Percentiles rank a stretch among this genome's conserved stretches.
These are phyloP conservation scores for Channa striata DNA, from an alignment of 2,797 vertebrate species.

Conservation along the genomic window DNA sequence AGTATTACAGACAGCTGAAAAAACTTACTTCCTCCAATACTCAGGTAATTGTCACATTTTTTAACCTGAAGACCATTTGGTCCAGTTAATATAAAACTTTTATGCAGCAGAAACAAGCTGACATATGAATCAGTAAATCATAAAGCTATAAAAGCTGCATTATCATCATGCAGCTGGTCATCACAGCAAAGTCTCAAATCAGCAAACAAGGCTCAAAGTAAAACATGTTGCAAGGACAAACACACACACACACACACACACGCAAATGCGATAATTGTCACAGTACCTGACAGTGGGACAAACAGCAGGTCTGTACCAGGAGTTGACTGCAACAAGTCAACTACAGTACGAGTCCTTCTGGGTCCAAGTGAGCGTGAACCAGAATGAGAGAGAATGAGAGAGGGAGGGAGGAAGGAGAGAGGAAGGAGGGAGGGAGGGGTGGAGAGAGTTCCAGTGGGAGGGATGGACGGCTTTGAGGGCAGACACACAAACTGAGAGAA, in stretches of 20 bases:
- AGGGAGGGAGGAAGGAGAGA: neutral
- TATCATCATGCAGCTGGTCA: neutral
- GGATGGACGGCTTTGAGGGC: conserved; percentile 36
- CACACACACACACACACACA: neutral
- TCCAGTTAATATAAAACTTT: neutral
- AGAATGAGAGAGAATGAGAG: conserved; percentile 10
- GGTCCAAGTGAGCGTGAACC: conserved; percentile 39
- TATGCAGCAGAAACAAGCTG: neutral
- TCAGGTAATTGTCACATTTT: neutral
- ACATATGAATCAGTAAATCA: neutral
- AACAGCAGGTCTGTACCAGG: neutral
- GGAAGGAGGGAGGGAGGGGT: neutral
- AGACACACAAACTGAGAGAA: conserved; percentile 32
- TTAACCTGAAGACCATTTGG: neutral
- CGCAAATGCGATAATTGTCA: neutral
- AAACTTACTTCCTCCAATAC: too few relatives aligned
- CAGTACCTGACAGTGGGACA: conserved; percentile 52
- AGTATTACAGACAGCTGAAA: too few relatives aligned
- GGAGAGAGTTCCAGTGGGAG: conserved; percentile 8
- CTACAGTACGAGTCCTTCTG: conserved; percentile 23
- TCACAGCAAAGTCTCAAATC: conserved; percentile 19
- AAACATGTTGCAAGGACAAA: neutral
- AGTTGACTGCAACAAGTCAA: conserved; percentile 43
- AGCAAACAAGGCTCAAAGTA: neutral
- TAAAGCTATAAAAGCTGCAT: conserved; percentile 22